phyloP scores from a whole-genome alignment of 1,140 invertebrate genomes.

The Potamilus streckersoni region DNA sequence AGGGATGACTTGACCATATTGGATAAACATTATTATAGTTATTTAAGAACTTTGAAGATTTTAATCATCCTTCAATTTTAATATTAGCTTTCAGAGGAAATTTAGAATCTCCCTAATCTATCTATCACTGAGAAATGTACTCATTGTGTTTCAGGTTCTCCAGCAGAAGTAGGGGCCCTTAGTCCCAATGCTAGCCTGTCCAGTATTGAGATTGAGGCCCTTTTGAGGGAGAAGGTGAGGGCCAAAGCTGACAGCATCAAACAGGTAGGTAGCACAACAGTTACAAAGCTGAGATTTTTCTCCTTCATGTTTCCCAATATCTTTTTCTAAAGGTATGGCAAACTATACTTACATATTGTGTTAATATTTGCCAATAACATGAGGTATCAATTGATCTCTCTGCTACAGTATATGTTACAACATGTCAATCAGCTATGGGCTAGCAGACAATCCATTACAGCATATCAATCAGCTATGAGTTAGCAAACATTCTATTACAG shows the following conservation, averaged over 20 bases:
- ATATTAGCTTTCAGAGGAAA: background rate
- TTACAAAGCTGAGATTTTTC: constrained; percentile 4
- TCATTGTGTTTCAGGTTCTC: constrained; percentile 20
- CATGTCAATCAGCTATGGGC: too few relatives aligned
- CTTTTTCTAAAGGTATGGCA: too few relatives aligned
- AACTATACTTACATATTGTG: too few relatives aligned
- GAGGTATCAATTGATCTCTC: too few relatives aligned
- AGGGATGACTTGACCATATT: background rate
- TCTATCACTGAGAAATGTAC: constrained; percentile 3
- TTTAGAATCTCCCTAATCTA: background rate
- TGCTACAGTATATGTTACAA: too few relatives aligned
- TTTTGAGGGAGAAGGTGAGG: constrained; percentile 57
- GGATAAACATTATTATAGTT: background rate
- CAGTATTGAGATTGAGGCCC: constrained; percentile 59
- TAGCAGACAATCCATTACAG: too few relatives aligned
- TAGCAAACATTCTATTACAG: too few relatives aligned
- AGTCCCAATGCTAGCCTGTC: constrained; percentile 48
- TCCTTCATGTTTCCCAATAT: background rate
- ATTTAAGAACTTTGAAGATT: background rate
- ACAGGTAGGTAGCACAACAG: constrained; percentile 42
- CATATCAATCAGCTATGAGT: too few relatives aligned
- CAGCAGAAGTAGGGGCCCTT: constrained; percentile 20
- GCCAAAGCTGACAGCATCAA: constrained; percentile 54
- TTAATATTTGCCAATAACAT: too few relatives aligned
- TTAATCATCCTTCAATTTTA: background rate